Evolutionary conservation across 2,113 vertebrate species (phyloP), one percentile per base, ranked within the genome.

Genomic region (Pampusana beccarii): DNA sequence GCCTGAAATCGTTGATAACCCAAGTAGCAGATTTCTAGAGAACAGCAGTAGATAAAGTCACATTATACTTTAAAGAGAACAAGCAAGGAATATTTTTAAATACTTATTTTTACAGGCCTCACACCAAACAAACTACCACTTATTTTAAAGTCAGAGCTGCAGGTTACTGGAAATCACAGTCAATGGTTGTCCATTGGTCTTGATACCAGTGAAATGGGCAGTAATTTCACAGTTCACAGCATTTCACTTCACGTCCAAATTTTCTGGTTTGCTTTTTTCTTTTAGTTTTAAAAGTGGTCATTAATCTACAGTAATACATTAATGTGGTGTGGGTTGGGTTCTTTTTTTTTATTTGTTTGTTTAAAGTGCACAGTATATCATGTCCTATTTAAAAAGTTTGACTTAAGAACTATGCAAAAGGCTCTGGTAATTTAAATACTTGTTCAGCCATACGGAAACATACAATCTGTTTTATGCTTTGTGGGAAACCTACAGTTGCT

Each of bases 371-470:
- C 56, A 34, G 46, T 24, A 46, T 73, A 53, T 51, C 11, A 19
- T 72, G 26, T 72, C 51, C 38, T 78, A 56, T 83, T 33, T 34
- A 62, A 95, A 96, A 92, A 70, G 85, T 86, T 79, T 71, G 77
- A 79, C 42, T 95, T 78, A 95, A 94, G 89, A 94, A 93, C 86
- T 87, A 91, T 78, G 94, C 46, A 95, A 97, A 97, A 97, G 66
- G 42, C 42, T 97, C 97, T 97, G 97, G 92, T 97, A 84, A 64
- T 94, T 95, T 86, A 96, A 95, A 96, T 90, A 91, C 24, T 88
- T 17, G 56, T 90, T 84, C 81, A 90, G 73, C 42, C 60, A 65
- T 44, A 70, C 44, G 64, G 57, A 91, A 74, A 91, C 20, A 44
- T 67, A 94, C 80, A 91, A 80, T 85, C 54, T 90, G 40, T 25